Conservation (phyloP, 2,888 invertebrate genomes). For the Portevinia maculata region DNA sequence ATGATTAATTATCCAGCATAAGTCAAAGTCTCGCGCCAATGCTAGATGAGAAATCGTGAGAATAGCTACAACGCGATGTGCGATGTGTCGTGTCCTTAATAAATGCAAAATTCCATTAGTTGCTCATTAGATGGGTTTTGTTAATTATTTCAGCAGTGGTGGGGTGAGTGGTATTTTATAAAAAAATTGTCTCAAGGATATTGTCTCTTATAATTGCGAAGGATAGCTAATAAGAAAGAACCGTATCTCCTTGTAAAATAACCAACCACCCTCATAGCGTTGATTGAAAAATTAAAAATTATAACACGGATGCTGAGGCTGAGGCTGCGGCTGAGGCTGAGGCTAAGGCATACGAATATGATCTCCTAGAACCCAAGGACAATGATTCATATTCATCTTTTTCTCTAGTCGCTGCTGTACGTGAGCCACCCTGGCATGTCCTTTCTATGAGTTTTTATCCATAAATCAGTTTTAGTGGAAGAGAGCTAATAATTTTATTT, state of each 20-base stretch:
- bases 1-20: slow-evolving; percentile 71
- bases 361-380: slow-evolving; percentile 67
- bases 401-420: slow-evolving; percentile 31
- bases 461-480: slow-evolving; percentile 69
- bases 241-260: background rate
- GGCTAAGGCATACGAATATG: slow-evolving; percentile 46
- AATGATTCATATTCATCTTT: slow-evolving; percentile 65
- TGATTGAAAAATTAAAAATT: slow-evolving; percentile 69
- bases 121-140: slow-evolving; percentile 67
- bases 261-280: background rate
- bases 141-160: slow-evolving; percentile 53
- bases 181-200: slow-evolving; percentile 65
- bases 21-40: slow-evolving; percentile 69
- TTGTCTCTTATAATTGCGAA: slow-evolving; percentile 23
- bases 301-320: no score
- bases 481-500: slow-evolving; percentile 15
- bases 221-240: slow-evolving; percentile 14
- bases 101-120: slow-evolving; percentile 67
- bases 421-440: slow-evolving; percentile 63
- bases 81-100: slow-evolving; percentile 69
- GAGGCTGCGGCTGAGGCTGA: no score
- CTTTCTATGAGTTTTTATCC: slow-evolving; percentile 51
- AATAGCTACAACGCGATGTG: slow-evolving; percentile 35
- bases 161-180: background rate
- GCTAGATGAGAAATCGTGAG: slow-evolving; percentile 62